phyloP scores from a whole-genome alignment of 2,888 invertebrate species.

The Mallateleia sp. region DNA sequence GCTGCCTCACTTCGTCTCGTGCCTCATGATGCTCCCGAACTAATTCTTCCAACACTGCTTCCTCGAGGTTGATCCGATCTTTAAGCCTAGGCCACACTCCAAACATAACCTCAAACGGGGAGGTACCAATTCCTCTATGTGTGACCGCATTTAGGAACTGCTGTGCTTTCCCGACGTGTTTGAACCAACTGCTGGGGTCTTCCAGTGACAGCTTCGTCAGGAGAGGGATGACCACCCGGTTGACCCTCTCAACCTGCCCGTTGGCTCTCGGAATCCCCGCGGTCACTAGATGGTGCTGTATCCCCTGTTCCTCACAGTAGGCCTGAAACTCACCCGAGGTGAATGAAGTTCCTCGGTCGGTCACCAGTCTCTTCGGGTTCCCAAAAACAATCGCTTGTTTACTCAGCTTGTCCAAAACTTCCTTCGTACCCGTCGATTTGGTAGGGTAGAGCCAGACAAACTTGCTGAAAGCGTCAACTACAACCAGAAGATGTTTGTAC shows the following conservation, averaged over 20 bases:
- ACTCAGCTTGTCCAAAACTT: conserved; percentile 84
- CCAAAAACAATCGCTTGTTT: conserved; percentile 86
- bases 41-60: background rate
- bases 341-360: conserved; percentile 80
- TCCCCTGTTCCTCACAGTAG: conserved; percentile 85
- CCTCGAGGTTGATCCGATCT: background rate
- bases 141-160: background rate
- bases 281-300: conserved; percentile 82
- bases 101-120: background rate
- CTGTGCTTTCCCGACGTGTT: background rate
- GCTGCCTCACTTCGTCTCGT: background rate
- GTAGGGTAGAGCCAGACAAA: conserved; percentile 82
- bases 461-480: conserved; percentile 62
- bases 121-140: background rate
- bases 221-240: background rate
- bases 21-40: background rate
- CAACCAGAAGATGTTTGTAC: conserved; percentile 60
- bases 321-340: conserved; percentile 83
- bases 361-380: conserved; percentile 86
- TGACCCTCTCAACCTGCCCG: conserved; percentile 47
- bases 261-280: conserved; percentile 77
- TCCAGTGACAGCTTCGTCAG: background rate
- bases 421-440: conserved; percentile 71
- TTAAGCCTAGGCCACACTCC: background rate
- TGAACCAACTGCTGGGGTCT: background rate